Conservation (phyloP, 2,888 invertebrate species). For the Macrosoma leucophasiata region DNA sequence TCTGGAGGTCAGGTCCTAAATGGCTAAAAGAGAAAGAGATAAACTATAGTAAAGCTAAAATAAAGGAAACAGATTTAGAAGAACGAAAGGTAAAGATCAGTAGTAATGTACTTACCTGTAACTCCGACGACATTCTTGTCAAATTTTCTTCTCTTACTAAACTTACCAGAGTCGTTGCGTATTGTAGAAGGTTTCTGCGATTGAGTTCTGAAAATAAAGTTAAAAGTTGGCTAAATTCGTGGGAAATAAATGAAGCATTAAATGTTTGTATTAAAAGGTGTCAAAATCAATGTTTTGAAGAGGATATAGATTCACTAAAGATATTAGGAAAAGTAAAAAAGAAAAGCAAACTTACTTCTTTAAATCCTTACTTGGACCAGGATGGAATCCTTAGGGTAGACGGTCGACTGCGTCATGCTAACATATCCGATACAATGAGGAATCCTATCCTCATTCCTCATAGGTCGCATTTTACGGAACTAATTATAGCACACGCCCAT, state of each 20-base stretch:
- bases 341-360: constrained; percentile 12
- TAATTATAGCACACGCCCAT: constrained; percentile 23
- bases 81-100: too few species aligned
- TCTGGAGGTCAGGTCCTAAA: constrained; percentile 17
- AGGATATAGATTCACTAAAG: neutral
- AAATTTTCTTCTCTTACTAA: constrained; percentile 15
- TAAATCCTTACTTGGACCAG: constrained; percentile 22
- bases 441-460: constrained; percentile 28
- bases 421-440: constrained; percentile 14
- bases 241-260: constrained; percentile 13
- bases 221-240: constrained; percentile 4
- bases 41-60: neutral
- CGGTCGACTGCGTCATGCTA: constrained; percentile 24
- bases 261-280: constrained; percentile 10
- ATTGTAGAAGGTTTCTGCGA: constrained; percentile 16
- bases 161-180: constrained; percentile 17
- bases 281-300: constrained; percentile 4
- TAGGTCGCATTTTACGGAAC: constrained; percentile 14
- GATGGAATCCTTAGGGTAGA: constrained; percentile 23
- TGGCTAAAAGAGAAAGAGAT: constrained; percentile 6
- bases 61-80: constrained; percentile 1
- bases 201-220: constrained; percentile 2
- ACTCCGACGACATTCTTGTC: constrained; percentile 6
- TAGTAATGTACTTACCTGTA: too few species aligned
- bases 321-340: neutral